These are phyloP conservation scores for Regulus satrapa DNA, from an alignment of 2,113 vertebrate species.

Conservation along the genomic window DNA sequence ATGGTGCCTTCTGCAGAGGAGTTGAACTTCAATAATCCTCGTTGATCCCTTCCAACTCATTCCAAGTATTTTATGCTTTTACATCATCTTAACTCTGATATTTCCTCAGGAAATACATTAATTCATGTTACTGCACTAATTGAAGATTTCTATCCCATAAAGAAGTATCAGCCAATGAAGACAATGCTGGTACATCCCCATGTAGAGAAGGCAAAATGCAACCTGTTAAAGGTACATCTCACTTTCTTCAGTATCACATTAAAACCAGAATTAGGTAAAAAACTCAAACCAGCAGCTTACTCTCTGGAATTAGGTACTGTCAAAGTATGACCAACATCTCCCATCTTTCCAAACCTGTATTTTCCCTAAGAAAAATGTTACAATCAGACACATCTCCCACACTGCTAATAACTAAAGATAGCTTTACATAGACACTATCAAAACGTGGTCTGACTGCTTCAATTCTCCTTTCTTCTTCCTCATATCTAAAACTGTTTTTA, in stretches of 20 bases:
- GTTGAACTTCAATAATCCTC: not conserved
- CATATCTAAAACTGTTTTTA: not conserved
- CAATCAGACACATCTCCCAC: not conserved
- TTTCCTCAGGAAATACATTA: not conserved
- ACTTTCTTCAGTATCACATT: not conserved
- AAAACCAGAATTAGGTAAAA: not conserved
- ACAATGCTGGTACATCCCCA: not conserved
- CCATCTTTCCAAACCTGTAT: not conserved
- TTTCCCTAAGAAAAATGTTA: not conserved
- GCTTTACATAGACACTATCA: not conserved
- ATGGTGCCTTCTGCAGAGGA: not conserved
- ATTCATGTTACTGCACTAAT: not conserved
- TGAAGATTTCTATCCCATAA: not conserved
- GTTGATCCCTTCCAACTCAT: not conserved
- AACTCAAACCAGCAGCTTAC: not conserved
- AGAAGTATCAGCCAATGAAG: not conserved
- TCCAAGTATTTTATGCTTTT: not conserved
- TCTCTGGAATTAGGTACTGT: not conserved
- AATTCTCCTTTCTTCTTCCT: not conserved
- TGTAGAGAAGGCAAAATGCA: not conserved
- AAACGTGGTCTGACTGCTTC: not conserved
- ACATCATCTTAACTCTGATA: not conserved
- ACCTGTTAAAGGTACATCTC: not conserved
- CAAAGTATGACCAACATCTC: not conserved
- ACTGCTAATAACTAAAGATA: not conserved